Base-by-base conservation (phyloP, 1,140 invertebrate species). In the Drosophila quadrilineata region DNA sequence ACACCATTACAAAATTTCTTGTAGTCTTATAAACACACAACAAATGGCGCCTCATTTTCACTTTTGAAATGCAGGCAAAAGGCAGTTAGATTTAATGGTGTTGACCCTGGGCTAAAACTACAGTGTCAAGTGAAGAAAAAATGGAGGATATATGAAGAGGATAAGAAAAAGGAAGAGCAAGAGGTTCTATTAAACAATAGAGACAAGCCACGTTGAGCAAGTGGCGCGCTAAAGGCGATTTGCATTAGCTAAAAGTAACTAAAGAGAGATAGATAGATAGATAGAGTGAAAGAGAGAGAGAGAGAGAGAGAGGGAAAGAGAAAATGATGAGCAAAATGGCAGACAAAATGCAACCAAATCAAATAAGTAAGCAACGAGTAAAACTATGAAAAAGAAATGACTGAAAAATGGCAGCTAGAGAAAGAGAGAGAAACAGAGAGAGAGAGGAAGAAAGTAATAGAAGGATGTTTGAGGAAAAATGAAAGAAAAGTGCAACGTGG, bases 51-150 rank as follows among this genome's bases (percentile, higher is more conserved):
- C 65, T 64, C 59, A 79, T 85, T 85, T 75, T 63, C 71, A 75
- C 67, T 48, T n/a, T n/a, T 67, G 73, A 75, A 71, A 72, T 71
- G 56, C 57, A 50, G 46, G 35, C n/a, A n/a, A 45, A 68, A 48
- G 50, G 80, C 67, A 85, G 72, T 85, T 71, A 68, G 75, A 75
- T 86, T 85, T 79, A 64, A 85, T 71, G 75, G 49, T 56, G 50
- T 62, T 79, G 74, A 85, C 71, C 63, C 74, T 75, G 79, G 19
- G 36, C 49, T 48, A 54, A 24, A 60, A 67, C 16, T 73, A 63
- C 40, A 31, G 35, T 74, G 52, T 79, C 71, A 68, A 79, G 71
- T 43, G 63, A 52, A 9, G 50, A 54, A 46, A 45, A 40, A 19
- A 19, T 19, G 9, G 14, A 0, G 10, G 12, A 16, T 17, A 0